Evolutionary conservation across 2,888 invertebrate species (phyloP), one percentile per base, ranked within the genome.

Genomic region (Ellobium chinense): DNA sequence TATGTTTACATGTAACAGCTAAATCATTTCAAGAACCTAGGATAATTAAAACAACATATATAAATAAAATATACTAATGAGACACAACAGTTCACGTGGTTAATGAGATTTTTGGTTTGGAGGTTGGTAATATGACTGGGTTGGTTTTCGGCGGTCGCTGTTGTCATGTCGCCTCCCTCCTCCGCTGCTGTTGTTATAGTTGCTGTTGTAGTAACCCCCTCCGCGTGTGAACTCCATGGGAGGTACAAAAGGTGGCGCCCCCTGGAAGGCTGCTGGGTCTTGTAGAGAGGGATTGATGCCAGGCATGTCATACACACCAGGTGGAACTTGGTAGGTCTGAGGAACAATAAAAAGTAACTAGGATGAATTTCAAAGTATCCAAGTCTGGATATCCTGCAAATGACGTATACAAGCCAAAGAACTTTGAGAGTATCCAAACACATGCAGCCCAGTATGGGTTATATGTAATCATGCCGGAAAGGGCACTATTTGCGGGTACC

Each of bases 111-210:
- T 77, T 62, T 86, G 87, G 1, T 83, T 75, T 0, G 88, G 89
- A 1, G 88, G 87, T 46, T 85, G 82, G 80, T 89, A 88, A 39
- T 82, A 83, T 31, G 86, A 82, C 75, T 88, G 88, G 0, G 87
- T 83, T 12, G 88, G 88, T 54, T 85, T 81, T 7, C 84, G 76
- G 14, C 85, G 73, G 27, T 82, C 82, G 2, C n/a, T 46, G 21
- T 79, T 81, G 21, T 86, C 82, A 94, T 97, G 82, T 96, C 97
- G 0, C 96, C 96, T 75, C 70, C 85, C 85, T 18, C 83, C 56
- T 1, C 82, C 78, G 2, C 88, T 88, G 36, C 34, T 29, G 34
- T 58, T 29, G 36, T 12, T 36, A 46, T 18, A 12, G 46, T 46
- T 46, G 29, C 21, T 56, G 34, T 72, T 56, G 65, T 75, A 75